Conservation (phyloP, 2,888 invertebrate genomes). For the Theretra japonica region DNA sequence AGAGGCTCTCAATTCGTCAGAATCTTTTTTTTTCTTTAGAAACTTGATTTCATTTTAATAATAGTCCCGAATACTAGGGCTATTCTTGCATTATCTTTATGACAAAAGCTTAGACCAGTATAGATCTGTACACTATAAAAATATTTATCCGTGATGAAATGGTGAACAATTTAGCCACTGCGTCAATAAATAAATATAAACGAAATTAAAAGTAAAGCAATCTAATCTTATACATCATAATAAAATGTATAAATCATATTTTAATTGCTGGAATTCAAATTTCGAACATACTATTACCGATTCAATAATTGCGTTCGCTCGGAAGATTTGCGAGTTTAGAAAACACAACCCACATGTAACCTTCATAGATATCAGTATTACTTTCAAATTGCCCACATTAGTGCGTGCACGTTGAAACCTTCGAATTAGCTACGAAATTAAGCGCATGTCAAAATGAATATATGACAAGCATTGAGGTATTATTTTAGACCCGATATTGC, state of each 20-base stretch:
- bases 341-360: conserved; percentile 51
- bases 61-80: too few species aligned
- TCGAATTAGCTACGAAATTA: conserved; percentile 56
- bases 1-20: too few species aligned
- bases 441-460: conserved; percentile 53
- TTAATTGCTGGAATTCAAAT: neutral
- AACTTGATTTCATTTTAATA: too few species aligned
- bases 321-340: conserved; percentile 34
- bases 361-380: conserved; percentile 44
- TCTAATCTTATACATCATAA: neutral
- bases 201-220: neutral
- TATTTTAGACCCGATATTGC: too few species aligned
- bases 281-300: neutral
- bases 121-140: too few species aligned
- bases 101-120: too few species aligned
- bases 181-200: neutral
- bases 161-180: neutral
- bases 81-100: too few species aligned
- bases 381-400: conserved; percentile 49
- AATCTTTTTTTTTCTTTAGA: too few species aligned
- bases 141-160: too few species aligned
- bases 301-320: neutral
- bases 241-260: neutral
- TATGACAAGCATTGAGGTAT: too few species aligned
- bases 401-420: conserved; percentile 58